A percentile compares a stretch with the other conserved stretches of the same genome.
Evolutionary conservation across 37 sponge, comb jelly and placozoan genomes (phyloP).

Genomic region (Tethya wilhelma): DNA sequence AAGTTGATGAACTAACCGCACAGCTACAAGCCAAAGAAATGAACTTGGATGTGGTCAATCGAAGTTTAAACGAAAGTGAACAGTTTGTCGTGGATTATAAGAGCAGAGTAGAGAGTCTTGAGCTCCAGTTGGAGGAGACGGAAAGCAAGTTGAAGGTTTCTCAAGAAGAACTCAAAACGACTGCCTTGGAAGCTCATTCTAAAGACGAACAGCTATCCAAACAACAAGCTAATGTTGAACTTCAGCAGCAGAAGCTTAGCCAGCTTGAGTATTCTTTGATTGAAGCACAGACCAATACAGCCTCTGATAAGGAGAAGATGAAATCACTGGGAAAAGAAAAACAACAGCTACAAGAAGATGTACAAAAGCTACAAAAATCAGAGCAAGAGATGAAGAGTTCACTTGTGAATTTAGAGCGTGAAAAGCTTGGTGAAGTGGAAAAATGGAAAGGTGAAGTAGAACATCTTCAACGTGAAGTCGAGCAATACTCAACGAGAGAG

Average conservation of each 20-base stretch:
- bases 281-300: neutral
- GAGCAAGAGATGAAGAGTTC: constrained; percentile 28
- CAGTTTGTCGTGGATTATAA: neutral
- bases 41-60: constrained; percentile 7
- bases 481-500: neutral
- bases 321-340: constrained; percentile 25
- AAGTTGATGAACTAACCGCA: constrained; percentile 11
- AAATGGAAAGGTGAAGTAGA: neutral
- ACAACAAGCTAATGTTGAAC: constrained; percentile 29
- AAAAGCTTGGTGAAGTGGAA: neutral
- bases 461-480: neutral
- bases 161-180: neutral
- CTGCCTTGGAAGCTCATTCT: neutral
- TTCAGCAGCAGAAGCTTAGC: constrained; percentile 28
- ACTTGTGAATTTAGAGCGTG: constrained; percentile 12
- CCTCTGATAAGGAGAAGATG: neutral
- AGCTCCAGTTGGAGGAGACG: neutral
- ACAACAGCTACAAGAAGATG: constrained; percentile 1
- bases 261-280: constrained; percentile 20
- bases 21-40: constrained; percentile 12
- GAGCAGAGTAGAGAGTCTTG: constrained; percentile 1
- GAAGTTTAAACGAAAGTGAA: constrained; percentile 22
- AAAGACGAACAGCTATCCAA: constrained; percentile 30
- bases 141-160: neutral
- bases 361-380: constrained; percentile 14